These are phyloP conservation scores for Macrotus californicus DNA, from an alignment of 2,113 vertebrate species.

Conservation along the genomic window DNA sequence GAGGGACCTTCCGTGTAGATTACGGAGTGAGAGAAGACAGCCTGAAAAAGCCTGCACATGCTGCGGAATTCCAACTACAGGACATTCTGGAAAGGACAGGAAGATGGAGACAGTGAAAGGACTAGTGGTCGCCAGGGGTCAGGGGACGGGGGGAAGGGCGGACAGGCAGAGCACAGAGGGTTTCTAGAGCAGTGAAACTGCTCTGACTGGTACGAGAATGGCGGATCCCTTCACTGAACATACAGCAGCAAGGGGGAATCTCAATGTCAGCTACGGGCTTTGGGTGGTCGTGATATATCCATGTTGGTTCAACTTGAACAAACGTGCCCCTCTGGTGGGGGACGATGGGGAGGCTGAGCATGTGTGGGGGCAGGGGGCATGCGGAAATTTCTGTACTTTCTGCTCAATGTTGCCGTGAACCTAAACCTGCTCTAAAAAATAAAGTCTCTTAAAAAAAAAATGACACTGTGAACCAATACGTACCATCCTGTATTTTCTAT, in stretches of 20 bases:
- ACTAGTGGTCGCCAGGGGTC: fast-evolving
- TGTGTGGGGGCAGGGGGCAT: fast-evolving
- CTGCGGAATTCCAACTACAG: background rate
- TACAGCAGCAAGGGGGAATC: background rate
- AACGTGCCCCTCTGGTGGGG: background rate
- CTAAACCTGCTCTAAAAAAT: background rate
- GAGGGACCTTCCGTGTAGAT: too few species aligned
- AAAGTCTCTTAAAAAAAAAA: background rate
- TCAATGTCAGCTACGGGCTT: background rate
- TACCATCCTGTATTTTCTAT: background rate
- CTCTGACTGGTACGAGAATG: fast-evolving
- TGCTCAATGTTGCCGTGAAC: background rate
- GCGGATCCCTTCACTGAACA: fast-evolving
- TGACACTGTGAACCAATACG: background rate
- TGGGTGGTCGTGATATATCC: fast-evolving
- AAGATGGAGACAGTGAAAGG: background rate
- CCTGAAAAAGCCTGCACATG: background rate
- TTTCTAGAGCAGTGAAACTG: background rate
- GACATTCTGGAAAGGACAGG: background rate
- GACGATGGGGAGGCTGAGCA: fast-evolving
- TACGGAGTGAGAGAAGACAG: too few species aligned
- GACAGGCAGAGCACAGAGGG: background rate
- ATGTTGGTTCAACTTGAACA: background rate
- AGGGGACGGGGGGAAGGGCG: background rate
- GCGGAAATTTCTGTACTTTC: background rate